Evolutionary conservation across 2,113 vertebrate genomes (phyloP).

Genomic region (Pelodiscus sinensis): DNA sequence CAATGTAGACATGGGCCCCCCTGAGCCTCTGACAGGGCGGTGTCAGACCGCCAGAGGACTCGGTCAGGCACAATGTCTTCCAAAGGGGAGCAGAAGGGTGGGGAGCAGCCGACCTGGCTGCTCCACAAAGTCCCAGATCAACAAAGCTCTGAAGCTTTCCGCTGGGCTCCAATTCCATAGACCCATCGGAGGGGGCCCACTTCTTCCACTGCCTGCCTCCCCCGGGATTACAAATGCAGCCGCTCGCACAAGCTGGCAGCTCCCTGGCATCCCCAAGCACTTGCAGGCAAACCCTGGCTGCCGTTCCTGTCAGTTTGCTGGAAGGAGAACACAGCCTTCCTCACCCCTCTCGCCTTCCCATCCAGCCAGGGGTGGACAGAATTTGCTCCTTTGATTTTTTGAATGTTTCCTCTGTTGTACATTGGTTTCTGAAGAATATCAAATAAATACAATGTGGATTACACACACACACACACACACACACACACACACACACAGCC

Average conservation of each 20-base stretch:
- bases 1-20: neutral
- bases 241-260: neutral
- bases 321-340: neutral
- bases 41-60: too few relatives aligned
- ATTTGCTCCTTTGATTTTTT: neutral
- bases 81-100: neutral
- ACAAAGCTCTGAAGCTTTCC: neutral
- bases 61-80: neutral
- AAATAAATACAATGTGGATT: neutral
- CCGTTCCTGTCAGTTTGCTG: neutral
- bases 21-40: neutral
- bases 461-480: neutral
- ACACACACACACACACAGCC: too few relatives aligned
- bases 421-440: too few relatives aligned
- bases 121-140: neutral
- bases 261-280: neutral
- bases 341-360: neutral
- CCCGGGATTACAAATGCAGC: neutral
- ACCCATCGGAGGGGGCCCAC: neutral
- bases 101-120: neutral
- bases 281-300: neutral
- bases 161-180: neutral
- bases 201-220: neutral
- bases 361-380: neutral
- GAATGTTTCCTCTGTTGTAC: too few relatives aligned